Conservation (phyloP, 2,888 invertebrate genomes). For the Scaptomyza tumidula region DNA sequence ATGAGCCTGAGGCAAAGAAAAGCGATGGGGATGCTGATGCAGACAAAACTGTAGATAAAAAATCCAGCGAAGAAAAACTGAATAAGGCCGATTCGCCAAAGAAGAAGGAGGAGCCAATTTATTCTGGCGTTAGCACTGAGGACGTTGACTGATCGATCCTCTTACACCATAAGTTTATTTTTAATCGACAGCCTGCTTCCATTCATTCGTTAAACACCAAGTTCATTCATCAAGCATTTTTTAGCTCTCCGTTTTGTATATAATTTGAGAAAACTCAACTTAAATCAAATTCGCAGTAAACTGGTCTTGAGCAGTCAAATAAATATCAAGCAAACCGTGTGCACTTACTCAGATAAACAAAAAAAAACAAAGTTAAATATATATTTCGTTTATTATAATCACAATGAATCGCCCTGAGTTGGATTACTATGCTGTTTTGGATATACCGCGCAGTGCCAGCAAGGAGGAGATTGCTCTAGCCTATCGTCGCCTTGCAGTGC, state of each 20-base stretch:
- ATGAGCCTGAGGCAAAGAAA: conserved; percentile 30
- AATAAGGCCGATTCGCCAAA: neutral
- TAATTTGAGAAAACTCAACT: conserved; percentile 48
- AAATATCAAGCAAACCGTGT: conserved; percentile 26
- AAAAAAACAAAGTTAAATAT: neutral
- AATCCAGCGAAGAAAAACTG: conserved; percentile 35
- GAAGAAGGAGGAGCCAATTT: conserved; percentile 71
- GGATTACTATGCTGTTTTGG: conserved; percentile 92
- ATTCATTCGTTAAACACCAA: conserved; percentile 21
- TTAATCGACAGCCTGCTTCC: conserved; percentile 35
- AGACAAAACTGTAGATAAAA: conserved; percentile 18
- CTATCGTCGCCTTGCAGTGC: conserved; percentile 86
- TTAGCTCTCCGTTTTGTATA: conserved; percentile 48
- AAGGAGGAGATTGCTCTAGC: conserved; percentile 90
- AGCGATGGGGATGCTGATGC: neutral
- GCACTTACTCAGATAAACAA: conserved; percentile 11
- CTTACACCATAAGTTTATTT: conserved; percentile 46
- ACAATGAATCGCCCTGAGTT: conserved; percentile 83
- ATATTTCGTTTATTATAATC: conserved; percentile 11
- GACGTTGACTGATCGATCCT: conserved; percentile 80
- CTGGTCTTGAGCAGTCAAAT: conserved; percentile 38
- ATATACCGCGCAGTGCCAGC: conserved; percentile 87
- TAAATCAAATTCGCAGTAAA: conserved; percentile 65
- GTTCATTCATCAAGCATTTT: conserved; percentile 39
- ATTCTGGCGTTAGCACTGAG: conserved; percentile 78